phyloP scores from a whole-genome alignment of 2,113 vertebrate genomes.

The Chionis minor region DNA sequence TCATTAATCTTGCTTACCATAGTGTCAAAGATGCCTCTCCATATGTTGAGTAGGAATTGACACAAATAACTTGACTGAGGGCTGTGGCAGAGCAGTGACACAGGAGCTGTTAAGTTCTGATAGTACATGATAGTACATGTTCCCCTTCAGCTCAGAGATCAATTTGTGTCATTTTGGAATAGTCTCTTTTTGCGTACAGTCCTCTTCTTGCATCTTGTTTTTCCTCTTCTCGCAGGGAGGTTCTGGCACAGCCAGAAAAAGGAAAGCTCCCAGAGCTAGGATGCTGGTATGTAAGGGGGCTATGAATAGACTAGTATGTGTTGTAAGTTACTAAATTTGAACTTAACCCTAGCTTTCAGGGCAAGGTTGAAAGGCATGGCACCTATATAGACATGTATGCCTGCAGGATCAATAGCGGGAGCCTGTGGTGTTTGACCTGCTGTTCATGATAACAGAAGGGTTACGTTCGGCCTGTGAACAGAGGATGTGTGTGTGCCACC shows the following conservation, averaged over 20 bases:
- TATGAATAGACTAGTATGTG: conserved; percentile 1
- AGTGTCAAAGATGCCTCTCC: not conserved
- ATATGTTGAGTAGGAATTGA: not conserved
- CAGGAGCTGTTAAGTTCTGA: not conserved
- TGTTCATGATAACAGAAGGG: not conserved
- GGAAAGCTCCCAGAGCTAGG: not conserved
- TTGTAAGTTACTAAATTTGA: not conserved
- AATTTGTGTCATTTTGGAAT: not conserved
- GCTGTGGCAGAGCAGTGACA: not conserved
- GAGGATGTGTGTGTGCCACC: not conserved
- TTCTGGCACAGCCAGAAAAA: not conserved
- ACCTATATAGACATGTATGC: not conserved
- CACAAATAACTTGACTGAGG: not conserved
- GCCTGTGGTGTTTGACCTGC: not conserved
- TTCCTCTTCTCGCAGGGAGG: not conserved
- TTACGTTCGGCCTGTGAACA: not conserved
- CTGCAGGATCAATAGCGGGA: not conserved
- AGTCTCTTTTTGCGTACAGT: not conserved
- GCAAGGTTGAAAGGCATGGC: not conserved
- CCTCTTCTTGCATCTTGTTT: not conserved
- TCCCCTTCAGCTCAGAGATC: not conserved
- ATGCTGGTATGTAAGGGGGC: not conserved
- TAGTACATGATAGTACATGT: not conserved
- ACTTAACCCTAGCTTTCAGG: not conserved
- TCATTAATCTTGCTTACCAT: not conserved